Conservation (phyloP, 2,113 vertebrate genomes). For the Lampris incognitus region DNA sequence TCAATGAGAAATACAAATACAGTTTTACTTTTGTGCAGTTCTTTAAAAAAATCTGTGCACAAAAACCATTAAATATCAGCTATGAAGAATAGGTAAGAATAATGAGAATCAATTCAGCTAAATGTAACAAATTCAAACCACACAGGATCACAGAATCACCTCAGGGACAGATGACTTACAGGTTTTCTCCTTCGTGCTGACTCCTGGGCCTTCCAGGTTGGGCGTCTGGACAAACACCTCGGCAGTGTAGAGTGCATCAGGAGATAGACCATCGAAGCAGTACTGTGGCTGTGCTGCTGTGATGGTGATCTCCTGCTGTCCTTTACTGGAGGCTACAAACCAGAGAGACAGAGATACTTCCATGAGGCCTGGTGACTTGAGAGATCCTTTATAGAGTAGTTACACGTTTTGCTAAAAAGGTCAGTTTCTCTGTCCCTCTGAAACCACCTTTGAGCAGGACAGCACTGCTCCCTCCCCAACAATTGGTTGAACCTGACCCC, state of each 20-base stretch:
- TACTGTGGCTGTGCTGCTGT: slow-evolving; percentile 90
- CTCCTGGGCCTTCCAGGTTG: slow-evolving; percentile 93
- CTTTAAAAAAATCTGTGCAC: no score
- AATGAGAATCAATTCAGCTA: background rate
- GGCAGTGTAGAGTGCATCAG: slow-evolving; percentile 88
- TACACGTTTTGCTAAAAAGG: no score
- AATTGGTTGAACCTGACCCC: background rate
- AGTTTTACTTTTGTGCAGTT: no score
- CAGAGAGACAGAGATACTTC: background rate
- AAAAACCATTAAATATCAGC: no score
- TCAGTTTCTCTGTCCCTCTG: background rate
- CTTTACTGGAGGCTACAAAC: slow-evolving; percentile 76
- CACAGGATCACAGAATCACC: background rate
- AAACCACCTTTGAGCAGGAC: background rate
- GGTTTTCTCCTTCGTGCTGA: slow-evolving; percentile 87
- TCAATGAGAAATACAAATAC: background rate
- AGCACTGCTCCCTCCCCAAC: background rate
- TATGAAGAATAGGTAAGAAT: no score
- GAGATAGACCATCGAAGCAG: slow-evolving; percentile 92
- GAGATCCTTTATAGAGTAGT: no score
- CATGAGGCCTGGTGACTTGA: no score
- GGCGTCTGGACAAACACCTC: slow-evolving; percentile 94
- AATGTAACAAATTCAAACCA: background rate
- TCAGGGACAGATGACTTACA: slow-evolving; percentile 75
- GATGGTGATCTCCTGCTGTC: slow-evolving; percentile 95